These are phyloP conservation scores for Drosophila fungiperda DNA, from an alignment of 2,888 invertebrate species.

Conservation along the genomic window DNA sequence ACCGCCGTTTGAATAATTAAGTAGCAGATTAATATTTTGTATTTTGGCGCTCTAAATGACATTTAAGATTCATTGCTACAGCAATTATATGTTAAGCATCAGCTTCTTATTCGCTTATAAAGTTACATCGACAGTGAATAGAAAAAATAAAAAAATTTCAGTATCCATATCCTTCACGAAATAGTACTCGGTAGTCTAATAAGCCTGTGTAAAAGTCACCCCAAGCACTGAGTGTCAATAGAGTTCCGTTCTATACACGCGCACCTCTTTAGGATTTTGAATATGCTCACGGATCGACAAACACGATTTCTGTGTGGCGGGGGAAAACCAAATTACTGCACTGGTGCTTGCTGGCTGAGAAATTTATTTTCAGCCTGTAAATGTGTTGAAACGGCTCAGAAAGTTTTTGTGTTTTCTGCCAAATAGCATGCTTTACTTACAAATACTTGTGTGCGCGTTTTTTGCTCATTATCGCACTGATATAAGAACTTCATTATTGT, in stretches of 20 bases:
- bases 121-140: slow-evolving; percentile 50
- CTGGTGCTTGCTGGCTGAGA: slow-evolving; percentile 14
- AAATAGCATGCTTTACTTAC: too few species aligned
- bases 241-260: slow-evolving; percentile 50
- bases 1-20: too few species aligned
- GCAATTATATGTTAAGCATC: slow-evolving; percentile 45
- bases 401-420: slow-evolving; percentile 29
- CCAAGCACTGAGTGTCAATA: slow-evolving; percentile 46
- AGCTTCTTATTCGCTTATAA: slow-evolving; percentile 49
- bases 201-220: slow-evolving; percentile 38
- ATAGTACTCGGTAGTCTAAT: slow-evolving; percentile 33
- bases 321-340: background rate
- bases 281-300: slow-evolving; percentile 55
- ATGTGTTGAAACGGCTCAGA: slow-evolving; percentile 45
- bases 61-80: slow-evolving; percentile 43
- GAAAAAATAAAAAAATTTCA: too few species aligned
- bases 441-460: too few species aligned
- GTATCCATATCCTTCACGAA: slow-evolving; percentile 38
- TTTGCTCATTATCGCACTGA: too few species aligned
- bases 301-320: background rate
- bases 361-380: slow-evolving; percentile 39
- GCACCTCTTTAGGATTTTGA: slow-evolving; percentile 26
- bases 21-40: too few species aligned
- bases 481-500: too few species aligned
- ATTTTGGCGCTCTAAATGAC: slow-evolving; percentile 48